Conservation (phyloP, 2,113 vertebrate genomes). For the Poeciliopsis prolifica region DNA sequence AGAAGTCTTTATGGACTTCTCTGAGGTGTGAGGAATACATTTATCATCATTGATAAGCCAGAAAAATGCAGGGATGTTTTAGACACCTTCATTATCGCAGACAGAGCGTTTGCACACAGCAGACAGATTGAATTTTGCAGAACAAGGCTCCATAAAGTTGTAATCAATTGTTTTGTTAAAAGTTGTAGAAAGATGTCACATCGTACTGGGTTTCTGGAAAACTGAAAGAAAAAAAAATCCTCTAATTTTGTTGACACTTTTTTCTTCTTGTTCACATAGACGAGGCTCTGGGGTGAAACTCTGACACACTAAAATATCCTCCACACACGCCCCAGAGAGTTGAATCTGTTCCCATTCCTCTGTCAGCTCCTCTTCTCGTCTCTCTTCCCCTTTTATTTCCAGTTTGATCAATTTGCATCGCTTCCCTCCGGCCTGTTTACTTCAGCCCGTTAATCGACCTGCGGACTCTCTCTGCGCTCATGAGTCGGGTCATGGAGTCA, state of each 20-base stretch:
- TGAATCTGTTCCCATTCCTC: slow-evolving; percentile 22
- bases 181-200: neutral
- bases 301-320: slow-evolving; percentile 2
- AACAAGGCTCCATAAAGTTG: neutral
- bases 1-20: neutral
- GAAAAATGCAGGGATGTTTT: neutral
- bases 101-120: no score
- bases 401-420: slow-evolving; percentile 46
- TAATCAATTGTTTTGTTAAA: neutral
- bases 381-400: slow-evolving; percentile 22
- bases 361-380: slow-evolving; percentile 35
- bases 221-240: neutral
- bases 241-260: neutral
- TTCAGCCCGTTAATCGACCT: neutral
- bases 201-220: neutral
- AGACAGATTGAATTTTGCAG: neutral
- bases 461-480: neutral
- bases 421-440: slow-evolving; percentile 12
- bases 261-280: neutral
- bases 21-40: neutral
- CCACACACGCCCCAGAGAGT: slow-evolving; percentile 5
- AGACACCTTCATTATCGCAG: no score
- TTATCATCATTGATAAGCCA: neutral
- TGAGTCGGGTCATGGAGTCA: slow-evolving; percentile 34
- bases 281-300: neutral